Percentiles rank a stretch among this genome's conserved stretches.
phyloP scores from a whole-genome alignment of 2,888 invertebrate genomes.

The Eupeodes luniger region DNA sequence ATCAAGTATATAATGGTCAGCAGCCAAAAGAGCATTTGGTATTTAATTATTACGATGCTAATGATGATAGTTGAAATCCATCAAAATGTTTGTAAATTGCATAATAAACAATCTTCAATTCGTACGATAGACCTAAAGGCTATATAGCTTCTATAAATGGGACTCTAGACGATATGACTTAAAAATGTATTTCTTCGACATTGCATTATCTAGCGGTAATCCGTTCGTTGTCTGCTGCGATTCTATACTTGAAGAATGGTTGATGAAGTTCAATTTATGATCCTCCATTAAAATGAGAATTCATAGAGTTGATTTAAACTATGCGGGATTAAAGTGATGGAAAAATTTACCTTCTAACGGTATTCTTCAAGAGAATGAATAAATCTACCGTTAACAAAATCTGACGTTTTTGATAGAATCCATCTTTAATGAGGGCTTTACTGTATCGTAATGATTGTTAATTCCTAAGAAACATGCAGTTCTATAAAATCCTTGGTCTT shows the following conservation, averaged over 20 bases:
- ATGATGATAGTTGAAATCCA: slow-evolving; percentile 60
- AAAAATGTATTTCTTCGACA: slow-evolving; percentile 6
- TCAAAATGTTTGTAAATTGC: slow-evolving; percentile 55
- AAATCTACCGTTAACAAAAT: not conserved
- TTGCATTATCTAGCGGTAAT: not conserved
- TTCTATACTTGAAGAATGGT: not conserved
- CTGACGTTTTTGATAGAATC: not conserved
- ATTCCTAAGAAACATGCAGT: not conserved
- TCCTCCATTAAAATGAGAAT: slow-evolving; percentile 42
- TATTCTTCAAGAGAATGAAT: not conserved
- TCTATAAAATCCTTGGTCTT: not conserved
- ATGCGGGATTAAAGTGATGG: not conserved
- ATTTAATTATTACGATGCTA: slow-evolving; percentile 55
- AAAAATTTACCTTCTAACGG: not conserved
- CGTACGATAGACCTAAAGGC: slow-evolving; percentile 14
- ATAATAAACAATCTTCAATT: slow-evolving; percentile 56
- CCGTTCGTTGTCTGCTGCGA: too few species aligned
- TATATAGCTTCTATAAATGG: too few species aligned
- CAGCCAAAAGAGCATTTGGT: slow-evolving; percentile 18
- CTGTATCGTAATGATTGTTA: not conserved
- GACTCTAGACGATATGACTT: not conserved
- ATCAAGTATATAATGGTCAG: slow-evolving; percentile 4
- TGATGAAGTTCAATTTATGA: slow-evolving; percentile 13
- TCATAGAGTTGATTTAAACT: slow-evolving; percentile 18
- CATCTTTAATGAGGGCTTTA: not conserved